These are phyloP conservation scores for Ectemnius continuus DNA, from an alignment of 2,888 invertebrate species.

Conservation along the genomic window DNA sequence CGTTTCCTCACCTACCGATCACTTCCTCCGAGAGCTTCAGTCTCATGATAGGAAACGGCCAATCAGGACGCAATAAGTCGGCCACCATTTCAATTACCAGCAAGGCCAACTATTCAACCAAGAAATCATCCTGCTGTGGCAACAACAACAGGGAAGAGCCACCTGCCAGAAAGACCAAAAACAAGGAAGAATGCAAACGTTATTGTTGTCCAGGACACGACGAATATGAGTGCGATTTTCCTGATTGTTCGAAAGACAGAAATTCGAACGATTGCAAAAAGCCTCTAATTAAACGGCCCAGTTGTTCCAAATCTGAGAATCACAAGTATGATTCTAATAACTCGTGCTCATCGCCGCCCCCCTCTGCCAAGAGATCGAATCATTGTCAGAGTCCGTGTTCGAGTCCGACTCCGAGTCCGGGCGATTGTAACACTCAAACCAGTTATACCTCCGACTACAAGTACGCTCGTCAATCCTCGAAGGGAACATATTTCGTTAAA, in stretches of 20 bases:
- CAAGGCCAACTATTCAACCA: background rate
- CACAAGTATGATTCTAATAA: background rate
- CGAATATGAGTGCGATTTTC: rapidly evolving
- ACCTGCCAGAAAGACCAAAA: background rate
- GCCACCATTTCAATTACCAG: slow-evolving; percentile 11
- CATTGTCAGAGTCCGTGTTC: too few relatives aligned
- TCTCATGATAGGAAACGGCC: background rate
- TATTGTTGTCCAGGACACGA: slow-evolving; percentile 38
- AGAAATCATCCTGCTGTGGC: background rate
- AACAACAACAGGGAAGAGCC: background rate
- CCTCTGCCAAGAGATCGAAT: background rate
- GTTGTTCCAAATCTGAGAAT: background rate
- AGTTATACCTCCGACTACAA: too few relatives aligned
- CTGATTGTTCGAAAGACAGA: background rate
- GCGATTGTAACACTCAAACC: too few relatives aligned
- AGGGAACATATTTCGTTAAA: too few relatives aligned
- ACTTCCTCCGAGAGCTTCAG: slow-evolving; percentile 31
- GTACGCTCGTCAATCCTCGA: too few relatives aligned
- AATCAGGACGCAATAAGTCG: background rate
- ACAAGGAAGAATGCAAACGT: slow-evolving; percentile 34
- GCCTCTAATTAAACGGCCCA: background rate
- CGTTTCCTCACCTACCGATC: slow-evolving; percentile 10
- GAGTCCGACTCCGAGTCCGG: too few relatives aligned
- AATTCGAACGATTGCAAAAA: background rate
- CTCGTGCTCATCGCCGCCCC: too few relatives aligned